Conservation (phyloP, 2,797 vertebrate genomes). For the Odontamblyopus rebecca region DNA sequence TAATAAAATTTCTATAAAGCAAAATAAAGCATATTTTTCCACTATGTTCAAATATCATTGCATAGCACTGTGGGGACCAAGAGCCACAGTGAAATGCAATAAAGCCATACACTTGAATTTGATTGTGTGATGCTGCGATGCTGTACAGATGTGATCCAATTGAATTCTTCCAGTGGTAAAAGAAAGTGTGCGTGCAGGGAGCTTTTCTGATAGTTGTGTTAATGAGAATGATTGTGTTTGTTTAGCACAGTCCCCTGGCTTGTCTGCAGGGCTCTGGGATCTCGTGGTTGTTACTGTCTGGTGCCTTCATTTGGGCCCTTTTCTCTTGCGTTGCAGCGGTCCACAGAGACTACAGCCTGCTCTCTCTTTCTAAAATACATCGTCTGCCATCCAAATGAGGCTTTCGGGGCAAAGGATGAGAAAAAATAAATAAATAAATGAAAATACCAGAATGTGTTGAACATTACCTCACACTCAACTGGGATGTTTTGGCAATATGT, state of each 20-base stretch:
- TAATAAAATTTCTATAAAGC: conserved; percentile 53
- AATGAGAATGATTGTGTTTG: conserved; percentile 69
- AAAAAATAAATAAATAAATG: conserved; percentile 43
- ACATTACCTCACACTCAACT: conserved; percentile 61
- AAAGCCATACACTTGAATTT: conserved; percentile 56
- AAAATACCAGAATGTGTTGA: conserved; percentile 67
- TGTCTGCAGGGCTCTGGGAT: conserved; percentile 55
- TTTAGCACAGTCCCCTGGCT: conserved; percentile 63
- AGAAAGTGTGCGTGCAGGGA: conserved; percentile 29
- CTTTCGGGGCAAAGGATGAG: conserved; percentile 61
- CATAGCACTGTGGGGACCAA: conserved; percentile 43
- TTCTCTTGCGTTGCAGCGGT: conserved; percentile 53
- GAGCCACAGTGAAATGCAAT: conserved; percentile 53
- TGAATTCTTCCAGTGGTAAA: conserved; percentile 50
- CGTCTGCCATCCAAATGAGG: conserved; percentile 70
- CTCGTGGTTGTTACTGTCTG: conserved; percentile 58
- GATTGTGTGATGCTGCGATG: conserved; percentile 53
- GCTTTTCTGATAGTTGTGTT: conserved; percentile 44
- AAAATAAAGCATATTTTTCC: conserved; percentile 47
- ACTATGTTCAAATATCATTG: conserved; percentile 67
- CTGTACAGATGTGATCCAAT: conserved; percentile 54
- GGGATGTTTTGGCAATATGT: conserved; percentile 69
- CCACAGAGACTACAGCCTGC: conserved; percentile 66
- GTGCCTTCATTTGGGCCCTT: conserved; percentile 67
- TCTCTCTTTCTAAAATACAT: conserved; percentile 65